phyloP scores from a whole-genome alignment of 2,888 invertebrate species.

The Xiphydria camelus region DNA sequence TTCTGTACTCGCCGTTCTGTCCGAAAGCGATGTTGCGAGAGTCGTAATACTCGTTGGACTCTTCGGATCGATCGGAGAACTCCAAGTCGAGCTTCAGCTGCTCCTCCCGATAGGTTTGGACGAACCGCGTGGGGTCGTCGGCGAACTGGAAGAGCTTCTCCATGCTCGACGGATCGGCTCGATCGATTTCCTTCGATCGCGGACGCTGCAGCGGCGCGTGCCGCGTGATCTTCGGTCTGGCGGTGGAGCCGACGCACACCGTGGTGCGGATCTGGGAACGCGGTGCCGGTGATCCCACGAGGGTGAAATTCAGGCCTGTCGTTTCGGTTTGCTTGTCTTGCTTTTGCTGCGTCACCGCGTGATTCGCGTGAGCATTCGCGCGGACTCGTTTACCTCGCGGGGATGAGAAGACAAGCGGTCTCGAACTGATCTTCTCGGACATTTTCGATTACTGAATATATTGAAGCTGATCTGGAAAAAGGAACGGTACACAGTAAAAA shows the following conservation, averaged over 20 bases:
- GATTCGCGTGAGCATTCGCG: no score
- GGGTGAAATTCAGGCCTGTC: constrained; percentile 15
- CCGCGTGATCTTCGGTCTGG: neutral
- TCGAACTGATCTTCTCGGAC: neutral
- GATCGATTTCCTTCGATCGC: no score
- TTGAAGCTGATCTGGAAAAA: no score
- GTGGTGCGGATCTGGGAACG: constrained; percentile 10
- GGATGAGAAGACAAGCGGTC: neutral
- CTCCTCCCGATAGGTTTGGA: constrained; percentile 4
- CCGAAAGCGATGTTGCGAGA: constrained; percentile 16
- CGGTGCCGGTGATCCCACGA: constrained; percentile 25
- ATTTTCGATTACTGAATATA: no score
- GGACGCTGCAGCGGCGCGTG: neutral
- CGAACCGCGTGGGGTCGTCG: constrained; percentile 14
- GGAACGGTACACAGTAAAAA: no score
- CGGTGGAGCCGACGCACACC: neutral
- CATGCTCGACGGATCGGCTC: constrained; percentile 4
- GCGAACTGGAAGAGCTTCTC: constrained; percentile 13
- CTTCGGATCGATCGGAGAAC: constrained; percentile 13
- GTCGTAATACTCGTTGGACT: constrained; percentile 11
- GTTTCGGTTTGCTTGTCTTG: neutral
- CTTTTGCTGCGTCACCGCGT: no score
- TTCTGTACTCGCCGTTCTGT: constrained; percentile 12
- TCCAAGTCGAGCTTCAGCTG: constrained; percentile 5
- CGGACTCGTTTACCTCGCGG: neutral